Base-by-base conservation (phyloP, 2,113 vertebrate species). In the Vulpes ferrilata region DNA sequence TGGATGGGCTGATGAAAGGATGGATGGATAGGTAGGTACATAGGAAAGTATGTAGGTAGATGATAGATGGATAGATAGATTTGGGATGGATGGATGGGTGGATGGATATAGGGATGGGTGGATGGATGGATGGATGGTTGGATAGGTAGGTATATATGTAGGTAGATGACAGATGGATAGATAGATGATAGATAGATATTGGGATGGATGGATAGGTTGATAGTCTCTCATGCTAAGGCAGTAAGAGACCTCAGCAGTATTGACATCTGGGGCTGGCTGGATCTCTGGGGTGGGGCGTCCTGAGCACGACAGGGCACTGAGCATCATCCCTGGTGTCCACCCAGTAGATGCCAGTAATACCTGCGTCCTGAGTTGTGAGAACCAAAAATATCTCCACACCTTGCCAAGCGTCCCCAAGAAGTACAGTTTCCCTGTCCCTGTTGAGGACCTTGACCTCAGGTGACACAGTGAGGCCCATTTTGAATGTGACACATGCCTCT, bases 361-460 rank as follows among this genome's bases (percentile, higher is more conserved):
- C 6, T 15, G 38, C 32, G 30, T n/a, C 43, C 43, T 48, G 6
- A 22, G 4, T 57, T 27, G 22, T 35, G 74, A 60, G 51, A 74
- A 6, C n/a, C 67, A 32, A 6, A 17, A 10, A 13, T 43, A 30
- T 48, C 62, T 86, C 3, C 13, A 20, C 48, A 11, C 16, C 1
- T 25, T 25, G 30, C 22, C 23, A 2, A 4, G 16, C 13, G 43
- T 76, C 48, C 27, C 15, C 25, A 0, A 9, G 11, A 67, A 57
- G 3, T 3, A 10, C 51, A 17, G 7, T 23, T 27, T 7, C 27
- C 48, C 74, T 2, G 0, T 35, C 19, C 3, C 7, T 55, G 7
- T 76, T 3, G 13, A 35, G 35, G 27, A 9, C 35, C 17, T 0
- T 17, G 0, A 19, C 30, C 5, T 17, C 23, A 17, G 20, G 35